Evolutionary conservation across 2,113 vertebrate genomes (phyloP).

Genomic region (Crocuta crocuta): DNA sequence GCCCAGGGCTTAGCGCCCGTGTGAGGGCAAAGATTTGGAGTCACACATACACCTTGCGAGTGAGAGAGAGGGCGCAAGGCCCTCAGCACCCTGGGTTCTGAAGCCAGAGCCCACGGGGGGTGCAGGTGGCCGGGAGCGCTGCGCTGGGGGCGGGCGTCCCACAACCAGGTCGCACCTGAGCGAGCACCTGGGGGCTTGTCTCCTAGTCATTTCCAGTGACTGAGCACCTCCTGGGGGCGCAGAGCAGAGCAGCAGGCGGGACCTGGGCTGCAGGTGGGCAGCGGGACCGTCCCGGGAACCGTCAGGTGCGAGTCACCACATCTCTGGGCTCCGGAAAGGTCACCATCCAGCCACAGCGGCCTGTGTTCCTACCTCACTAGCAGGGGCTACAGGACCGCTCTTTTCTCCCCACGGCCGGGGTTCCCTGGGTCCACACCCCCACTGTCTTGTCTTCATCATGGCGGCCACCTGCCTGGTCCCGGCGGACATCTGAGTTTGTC

Average conservation of each 20-base stretch:
- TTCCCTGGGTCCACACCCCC: neutral
- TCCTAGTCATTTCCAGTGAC: neutral
- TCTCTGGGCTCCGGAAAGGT: neutral
- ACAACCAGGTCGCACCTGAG: neutral
- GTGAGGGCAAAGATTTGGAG: neutral
- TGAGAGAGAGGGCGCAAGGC: neutral
- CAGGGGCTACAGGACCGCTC: accelerated
- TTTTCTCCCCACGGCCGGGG: neutral
- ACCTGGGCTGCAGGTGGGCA: neutral
- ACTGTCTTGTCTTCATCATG: neutral
- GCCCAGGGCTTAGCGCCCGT: neutral
- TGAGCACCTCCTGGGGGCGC: neutral
- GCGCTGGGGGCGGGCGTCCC: neutral
- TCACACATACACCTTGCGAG: neutral
- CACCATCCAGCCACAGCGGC: neutral
- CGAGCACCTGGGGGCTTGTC: neutral
- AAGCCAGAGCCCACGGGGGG: neutral
- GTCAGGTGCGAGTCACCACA: accelerated
- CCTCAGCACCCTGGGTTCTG: neutral
- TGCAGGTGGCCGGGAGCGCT: accelerated
- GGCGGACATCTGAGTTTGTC: neutral
- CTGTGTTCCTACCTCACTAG: no score
- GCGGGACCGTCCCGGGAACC: neutral
- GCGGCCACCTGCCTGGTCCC: neutral
- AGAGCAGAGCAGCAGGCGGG: neutral